Evolutionary conservation across 2,888 invertebrate genomes (phyloP).

Genomic region (Unio pictorum): DNA sequence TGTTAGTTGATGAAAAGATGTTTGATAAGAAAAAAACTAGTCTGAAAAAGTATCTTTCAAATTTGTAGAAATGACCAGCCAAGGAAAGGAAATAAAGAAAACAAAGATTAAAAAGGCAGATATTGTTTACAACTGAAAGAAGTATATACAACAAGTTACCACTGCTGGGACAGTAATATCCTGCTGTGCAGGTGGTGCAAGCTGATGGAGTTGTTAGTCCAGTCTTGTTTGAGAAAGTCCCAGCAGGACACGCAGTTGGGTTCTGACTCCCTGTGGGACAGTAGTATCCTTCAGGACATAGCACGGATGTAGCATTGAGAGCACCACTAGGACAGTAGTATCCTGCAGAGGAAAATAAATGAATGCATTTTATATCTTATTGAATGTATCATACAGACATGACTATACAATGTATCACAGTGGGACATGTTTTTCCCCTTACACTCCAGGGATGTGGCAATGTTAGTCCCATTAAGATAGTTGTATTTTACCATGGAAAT

Average conservation of each 20-base stretch:
- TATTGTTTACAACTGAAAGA: too few species aligned
- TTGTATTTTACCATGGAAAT: conserved; percentile 54
- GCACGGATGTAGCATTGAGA: conserved; percentile 48
- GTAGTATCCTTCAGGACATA: conserved; percentile 63
- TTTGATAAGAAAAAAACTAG: too few species aligned
- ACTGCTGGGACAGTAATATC: conserved; percentile 59
- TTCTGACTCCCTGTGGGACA: conserved; percentile 53
- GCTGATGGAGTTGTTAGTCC: conserved; percentile 40
- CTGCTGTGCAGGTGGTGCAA: conserved; percentile 55
- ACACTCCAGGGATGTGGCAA: conserved; percentile 54
- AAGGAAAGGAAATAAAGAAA: too few species aligned
- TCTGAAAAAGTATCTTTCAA: too few species aligned
- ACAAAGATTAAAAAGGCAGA: too few species aligned
- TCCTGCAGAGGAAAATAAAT: conserved; percentile 44
- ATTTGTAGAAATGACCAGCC: too few species aligned
- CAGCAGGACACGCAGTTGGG: conserved; percentile 59
- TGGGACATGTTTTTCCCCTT: conserved; percentile 59
- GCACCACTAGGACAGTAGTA: conserved; percentile 66
- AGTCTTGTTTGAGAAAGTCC: conserved; percentile 62
- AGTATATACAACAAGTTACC: conserved; percentile 31
- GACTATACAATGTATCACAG: conserved; percentile 28
- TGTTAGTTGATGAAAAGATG: too few species aligned
- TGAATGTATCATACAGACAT: too few species aligned
- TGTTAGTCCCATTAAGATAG: conserved; percentile 57
- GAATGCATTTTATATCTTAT: too few species aligned